Conservation (phyloP, 2,113 vertebrate species). For the Phrynocephalus versicolor region DNA sequence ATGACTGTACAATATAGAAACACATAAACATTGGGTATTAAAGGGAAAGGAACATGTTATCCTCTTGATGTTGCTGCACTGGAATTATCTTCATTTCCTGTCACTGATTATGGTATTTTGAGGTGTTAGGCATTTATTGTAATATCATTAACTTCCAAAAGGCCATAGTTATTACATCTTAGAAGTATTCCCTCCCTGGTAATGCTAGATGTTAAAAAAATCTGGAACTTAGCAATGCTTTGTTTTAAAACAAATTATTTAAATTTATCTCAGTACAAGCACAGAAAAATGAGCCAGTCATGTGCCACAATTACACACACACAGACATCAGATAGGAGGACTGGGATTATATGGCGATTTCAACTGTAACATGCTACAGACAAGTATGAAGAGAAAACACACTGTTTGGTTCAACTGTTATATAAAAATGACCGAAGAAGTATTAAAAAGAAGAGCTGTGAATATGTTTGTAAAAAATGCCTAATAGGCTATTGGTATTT, state of each 20-base stretch:
- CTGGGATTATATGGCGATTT: constrained; percentile 29
- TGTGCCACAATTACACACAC: constrained; percentile 55
- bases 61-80: background rate
- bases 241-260: constrained; percentile 71
- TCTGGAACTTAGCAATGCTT: background rate
- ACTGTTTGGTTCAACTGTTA: constrained; percentile 50
- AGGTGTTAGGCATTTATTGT: background rate
- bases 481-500: constrained; percentile 45
- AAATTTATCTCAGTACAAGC: constrained; percentile 65
- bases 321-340: constrained; percentile 56
- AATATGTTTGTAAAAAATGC: constrained; percentile 53
- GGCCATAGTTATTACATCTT: background rate
- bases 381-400: constrained; percentile 48
- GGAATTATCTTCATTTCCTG: background rate
- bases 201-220: background rate
- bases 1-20: background rate
- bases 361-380: constrained; percentile 59
- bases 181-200: background rate
- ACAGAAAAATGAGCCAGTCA: constrained; percentile 50
- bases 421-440: constrained; percentile 48
- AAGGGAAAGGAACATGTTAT: background rate
- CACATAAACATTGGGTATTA: background rate
- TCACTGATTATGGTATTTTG: background rate
- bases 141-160: background rate
- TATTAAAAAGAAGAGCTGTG: constrained; percentile 55